Conservation (phyloP, 1,140 invertebrate species). For the Drosophila asahinai region DNA sequence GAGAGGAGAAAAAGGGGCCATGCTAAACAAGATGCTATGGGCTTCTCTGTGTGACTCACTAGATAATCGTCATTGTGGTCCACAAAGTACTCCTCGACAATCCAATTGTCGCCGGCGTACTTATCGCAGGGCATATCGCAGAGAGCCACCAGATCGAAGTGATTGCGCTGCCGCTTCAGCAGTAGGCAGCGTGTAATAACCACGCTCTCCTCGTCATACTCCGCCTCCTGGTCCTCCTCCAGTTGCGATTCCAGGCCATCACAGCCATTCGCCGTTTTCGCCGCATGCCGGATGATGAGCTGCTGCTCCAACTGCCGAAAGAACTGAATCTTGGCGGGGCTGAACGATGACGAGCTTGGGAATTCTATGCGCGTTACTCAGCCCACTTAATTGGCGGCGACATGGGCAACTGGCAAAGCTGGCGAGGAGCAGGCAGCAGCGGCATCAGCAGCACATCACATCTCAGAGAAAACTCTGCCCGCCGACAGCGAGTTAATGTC, state of each 20-base stretch:
- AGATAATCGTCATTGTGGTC: slow-evolving; percentile 78
- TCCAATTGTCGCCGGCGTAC: slow-evolving; percentile 75
- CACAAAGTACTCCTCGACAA: slow-evolving; percentile 76
- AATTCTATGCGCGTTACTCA: slow-evolving; percentile 52
- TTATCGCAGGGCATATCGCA: slow-evolving; percentile 71
- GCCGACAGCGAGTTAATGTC: slow-evolving; percentile 66
- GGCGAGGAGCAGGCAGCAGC: slow-evolving; percentile 41
- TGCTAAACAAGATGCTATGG: slow-evolving; percentile 22
- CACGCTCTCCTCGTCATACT: slow-evolving; percentile 14
- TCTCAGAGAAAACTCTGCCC: slow-evolving; percentile 38
- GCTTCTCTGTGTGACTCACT: slow-evolving; percentile 58
- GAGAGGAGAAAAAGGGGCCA: slow-evolving; percentile 8
- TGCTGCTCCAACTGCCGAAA: slow-evolving; percentile 73
- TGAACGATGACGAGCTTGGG: slow-evolving; percentile 16
- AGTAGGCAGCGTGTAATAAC: slow-evolving; percentile 56
- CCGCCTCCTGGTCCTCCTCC: not conserved
- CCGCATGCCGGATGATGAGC: slow-evolving; percentile 52
- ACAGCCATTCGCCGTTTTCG: slow-evolving; percentile 26
- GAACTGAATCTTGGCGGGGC: slow-evolving; percentile 74
- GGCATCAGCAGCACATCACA: slow-evolving; percentile 12
- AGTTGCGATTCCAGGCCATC: slow-evolving; percentile 28
- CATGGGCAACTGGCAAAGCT: slow-evolving; percentile 53
- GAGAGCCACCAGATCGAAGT: slow-evolving; percentile 76
- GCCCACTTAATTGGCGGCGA: slow-evolving; percentile 58
- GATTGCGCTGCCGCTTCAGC: slow-evolving; percentile 70